Base-by-base conservation (phyloP, 2,113 vertebrate genomes). In the Syngnathus typhle region DNA sequence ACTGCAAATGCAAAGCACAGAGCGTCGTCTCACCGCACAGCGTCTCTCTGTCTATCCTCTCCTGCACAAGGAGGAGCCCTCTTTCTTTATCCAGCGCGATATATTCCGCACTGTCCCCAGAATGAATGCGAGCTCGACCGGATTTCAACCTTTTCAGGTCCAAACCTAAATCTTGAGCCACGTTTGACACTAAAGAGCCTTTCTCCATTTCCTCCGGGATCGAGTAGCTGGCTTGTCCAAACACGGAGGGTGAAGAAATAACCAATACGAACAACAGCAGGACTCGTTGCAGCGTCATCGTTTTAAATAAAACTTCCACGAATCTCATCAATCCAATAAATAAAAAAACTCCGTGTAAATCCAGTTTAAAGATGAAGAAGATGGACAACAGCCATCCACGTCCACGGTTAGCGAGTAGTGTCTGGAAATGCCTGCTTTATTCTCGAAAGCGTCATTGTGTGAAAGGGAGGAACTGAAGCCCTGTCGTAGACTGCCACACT, bases 81-180 rank as follows among this genome's bases (percentile, higher is more conserved):
- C 82, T 89, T 74, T 89, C 83, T 73, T 59, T 64, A 36, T 84
- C 84, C 77, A 89, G 81, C 82, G 85, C 88, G 7, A 70, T 72
- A 74, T 87, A 91, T 0, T 89, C 85, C 38, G 84, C 75, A 23
- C 80, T 86, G 5, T 88, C 82, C 46, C 81, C 88, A 1, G 78
- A 82, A 43, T 88, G 84, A 39, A 93, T 87, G 2, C 88, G 85
- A 69, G 92, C 89, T 36, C 89, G 89, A 3, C 92, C 88, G 21
- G 78, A 70, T 0, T 78, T 70, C 15, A 91, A 85, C 10, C 91
- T 87, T 74, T 55, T 82, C 49, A 85, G 63, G 65, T 90, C 84
- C 71, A 94, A 77, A 47, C 88, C 92, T 2, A 94, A 78, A 65
- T 94, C 92, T 2, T 87, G 85, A 1, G 90, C 92, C 1, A 94